Evolutionary conservation across 2,888 invertebrate genomes (phyloP).

Genomic region (Zygaena filipendulae): DNA sequence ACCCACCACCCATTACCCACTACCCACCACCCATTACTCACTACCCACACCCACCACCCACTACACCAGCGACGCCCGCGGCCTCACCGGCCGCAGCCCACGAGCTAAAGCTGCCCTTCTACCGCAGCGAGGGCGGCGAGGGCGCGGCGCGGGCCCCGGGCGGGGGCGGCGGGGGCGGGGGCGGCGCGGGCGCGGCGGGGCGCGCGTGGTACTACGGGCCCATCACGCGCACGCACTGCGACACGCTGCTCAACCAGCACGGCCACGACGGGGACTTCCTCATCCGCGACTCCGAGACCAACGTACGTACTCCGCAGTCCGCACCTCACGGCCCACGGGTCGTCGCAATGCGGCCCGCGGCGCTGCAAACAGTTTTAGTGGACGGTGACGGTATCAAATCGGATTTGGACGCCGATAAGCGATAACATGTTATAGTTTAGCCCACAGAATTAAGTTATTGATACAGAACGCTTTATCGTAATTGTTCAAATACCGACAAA

Average conservation of each 20-base stretch:
- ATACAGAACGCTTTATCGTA: too few species aligned
- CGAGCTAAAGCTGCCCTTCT: slow-evolving; percentile 5
- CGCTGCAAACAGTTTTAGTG: too few species aligned
- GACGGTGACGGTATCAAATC: too few species aligned
- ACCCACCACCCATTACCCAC: too few species aligned
- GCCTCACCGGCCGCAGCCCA: slow-evolving; percentile 1
- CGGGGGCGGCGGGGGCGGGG: slow-evolving; percentile 17
- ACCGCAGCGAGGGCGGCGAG: slow-evolving; percentile 46
- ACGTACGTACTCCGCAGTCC: slow-evolving; percentile 83
- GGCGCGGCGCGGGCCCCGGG: slow-evolving; percentile 32
- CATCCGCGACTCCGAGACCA: slow-evolving; percentile 98
- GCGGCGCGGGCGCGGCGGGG: slow-evolving; percentile 66
- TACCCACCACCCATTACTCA: too few species aligned
- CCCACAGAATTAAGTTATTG: too few species aligned
- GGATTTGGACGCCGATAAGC: too few species aligned
- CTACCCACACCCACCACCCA: too few species aligned
- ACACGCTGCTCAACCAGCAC: slow-evolving; percentile 92
- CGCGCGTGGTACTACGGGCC: slow-evolving; percentile 98
- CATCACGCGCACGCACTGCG: slow-evolving; percentile 96
- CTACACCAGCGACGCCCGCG: slow-evolving; percentile 81
- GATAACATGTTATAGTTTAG: too few species aligned
- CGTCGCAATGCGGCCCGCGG: background rate
- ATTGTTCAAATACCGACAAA: too few species aligned
- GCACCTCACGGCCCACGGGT: too few species aligned
- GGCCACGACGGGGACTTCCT: slow-evolving; percentile 99